Evolutionary conservation across 2,888 invertebrate species (phyloP), one percentile per base, ranked within the genome.

Genomic region (Rapana venosa): DNA sequence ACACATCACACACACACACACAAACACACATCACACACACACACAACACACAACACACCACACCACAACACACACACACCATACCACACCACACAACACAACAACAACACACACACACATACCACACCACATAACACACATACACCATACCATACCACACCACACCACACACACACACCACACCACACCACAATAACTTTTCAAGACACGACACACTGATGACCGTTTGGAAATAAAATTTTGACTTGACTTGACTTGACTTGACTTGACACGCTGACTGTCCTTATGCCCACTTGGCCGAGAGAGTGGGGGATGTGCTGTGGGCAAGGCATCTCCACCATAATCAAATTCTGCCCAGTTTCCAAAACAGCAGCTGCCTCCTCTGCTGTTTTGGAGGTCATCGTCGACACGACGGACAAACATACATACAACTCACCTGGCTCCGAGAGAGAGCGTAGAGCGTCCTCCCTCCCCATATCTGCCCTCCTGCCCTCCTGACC

Each of bases 381-480:
- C n/a, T n/a, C n/a, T n/a, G n/a, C n/a, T n/a, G n/a, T n/a, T n/a
- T n/a, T n/a, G n/a, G n/a, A n/a, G n/a, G n/a, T n/a, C n/a, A n/a
- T n/a, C n/a, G n/a, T n/a, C n/a, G n/a, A 17, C 74, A 74, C 74
- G 22, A 74, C 11, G n/a, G 74, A 22, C 74, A 74, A 11, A 74
- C 15, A 17, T n/a, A 74, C 77, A 26, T 6, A 79, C 26, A 36
- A 35, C 85, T 30, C 8, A 85, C 85, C 85, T 61, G 30, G 85
- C 15, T 61, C 58, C 13, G 85, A 32, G 1, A n/a, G 2, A 30
- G 32, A 30, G 30, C 32, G 15, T 22, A 74, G 85, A 20, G 84
- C 87, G 56, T 83, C 87, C 36, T 84, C 87, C 30, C 87, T 70
- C 81, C 87, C 86, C 74, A 36, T 56, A 2, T 81, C 81, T 13